A percentile compares a stretch with the other conserved stretches of the same genome.
Conservation (phyloP, 2,888 invertebrate species). For the Eupeodes latifasciatus region DNA sequence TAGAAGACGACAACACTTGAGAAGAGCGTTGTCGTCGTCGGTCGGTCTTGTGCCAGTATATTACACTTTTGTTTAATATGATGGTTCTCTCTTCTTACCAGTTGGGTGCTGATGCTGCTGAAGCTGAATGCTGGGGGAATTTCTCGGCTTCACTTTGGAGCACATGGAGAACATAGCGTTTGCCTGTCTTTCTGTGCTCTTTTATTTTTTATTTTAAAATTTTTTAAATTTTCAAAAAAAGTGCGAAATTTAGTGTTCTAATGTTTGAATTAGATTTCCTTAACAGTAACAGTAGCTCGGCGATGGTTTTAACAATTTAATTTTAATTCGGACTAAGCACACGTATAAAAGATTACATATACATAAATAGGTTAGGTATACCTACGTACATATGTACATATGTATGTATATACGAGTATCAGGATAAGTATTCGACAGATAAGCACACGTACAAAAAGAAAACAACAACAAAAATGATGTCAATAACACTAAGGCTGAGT, state of each 20-base stretch:
- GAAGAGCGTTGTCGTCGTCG: neutral
- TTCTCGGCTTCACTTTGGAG: conserved; percentile 83
- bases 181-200: conserved; percentile 48
- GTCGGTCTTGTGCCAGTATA: neutral
- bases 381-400: neutral
- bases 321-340: conserved; percentile 38
- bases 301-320: conserved; percentile 48
- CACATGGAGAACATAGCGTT: conserved; percentile 83
- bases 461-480: conserved; percentile 53
- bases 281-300: conserved; percentile 58
- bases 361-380: neutral
- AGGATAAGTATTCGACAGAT: conserved; percentile 21
- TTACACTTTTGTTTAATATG: conserved; percentile 26
- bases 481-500: conserved; percentile 66
- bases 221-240: conserved; percentile 1
- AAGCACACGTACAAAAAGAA: conserved; percentile 51
- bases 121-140: conserved; percentile 80
- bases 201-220: conserved; percentile 37
- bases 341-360: conserved; percentile 49
- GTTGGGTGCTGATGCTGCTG: conserved; percentile 77
- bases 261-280: conserved; percentile 42
- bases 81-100: conserved; percentile 81
- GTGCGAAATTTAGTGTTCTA: conserved; percentile 19
- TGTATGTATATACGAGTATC: neutral
- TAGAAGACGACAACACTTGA: conserved; percentile 47